Percentiles rank a stretch among this genome's conserved stretches.
phyloP scores from a whole-genome alignment of 1,140 invertebrate genomes.

The Belonocnema kinseyi region DNA sequence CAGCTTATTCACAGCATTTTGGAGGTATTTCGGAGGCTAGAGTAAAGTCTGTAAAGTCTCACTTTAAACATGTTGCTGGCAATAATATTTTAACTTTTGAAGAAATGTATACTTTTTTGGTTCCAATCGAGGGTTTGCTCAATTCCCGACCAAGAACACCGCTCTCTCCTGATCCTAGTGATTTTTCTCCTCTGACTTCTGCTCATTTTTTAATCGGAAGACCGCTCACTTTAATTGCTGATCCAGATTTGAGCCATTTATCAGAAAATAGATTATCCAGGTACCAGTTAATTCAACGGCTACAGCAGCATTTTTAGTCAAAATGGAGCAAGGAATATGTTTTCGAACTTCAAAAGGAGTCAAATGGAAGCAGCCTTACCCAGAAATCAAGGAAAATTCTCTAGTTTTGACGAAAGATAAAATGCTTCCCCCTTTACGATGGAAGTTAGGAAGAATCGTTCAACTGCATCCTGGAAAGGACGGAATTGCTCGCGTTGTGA shows the following conservation, averaged over 20 bases:
- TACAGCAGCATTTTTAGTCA: slow-evolving; percentile 27
- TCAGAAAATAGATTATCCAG: slow-evolving; percentile 17
- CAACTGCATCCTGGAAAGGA: slow-evolving; percentile 23
- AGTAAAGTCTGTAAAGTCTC: slow-evolving; percentile 51
- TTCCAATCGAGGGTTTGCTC: slow-evolving; percentile 49
- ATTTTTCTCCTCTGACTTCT: slow-evolving; percentile 35
- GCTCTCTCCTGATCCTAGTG: slow-evolving; percentile 51
- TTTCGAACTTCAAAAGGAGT: neutral
- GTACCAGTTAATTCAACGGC: slow-evolving; percentile 25
- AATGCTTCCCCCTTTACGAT: slow-evolving; percentile 5
- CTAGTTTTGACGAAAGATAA: slow-evolving; percentile 26
- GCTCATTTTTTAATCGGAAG: slow-evolving; percentile 47
- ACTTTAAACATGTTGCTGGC: slow-evolving; percentile 44
- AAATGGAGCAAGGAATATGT: slow-evolving; percentile 32
- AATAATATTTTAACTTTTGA: slow-evolving; percentile 42
- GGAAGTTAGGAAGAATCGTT: neutral
- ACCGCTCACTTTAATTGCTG: slow-evolving; percentile 2
- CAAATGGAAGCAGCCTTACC: neutral
- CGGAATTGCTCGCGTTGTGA: neutral
- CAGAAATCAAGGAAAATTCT: neutral
- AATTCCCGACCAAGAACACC: slow-evolving; percentile 56
- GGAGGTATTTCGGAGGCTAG: slow-evolving; percentile 60
- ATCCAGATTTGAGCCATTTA: neutral
- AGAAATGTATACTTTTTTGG: slow-evolving; percentile 43
- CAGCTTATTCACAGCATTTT: slow-evolving; percentile 60